Percentiles rank a stretch among this genome's conserved stretches.
Evolutionary conservation across 35 echinoderm and acorn worm species (phyloP).

Genomic region (Apostichopus californicus): DNA sequence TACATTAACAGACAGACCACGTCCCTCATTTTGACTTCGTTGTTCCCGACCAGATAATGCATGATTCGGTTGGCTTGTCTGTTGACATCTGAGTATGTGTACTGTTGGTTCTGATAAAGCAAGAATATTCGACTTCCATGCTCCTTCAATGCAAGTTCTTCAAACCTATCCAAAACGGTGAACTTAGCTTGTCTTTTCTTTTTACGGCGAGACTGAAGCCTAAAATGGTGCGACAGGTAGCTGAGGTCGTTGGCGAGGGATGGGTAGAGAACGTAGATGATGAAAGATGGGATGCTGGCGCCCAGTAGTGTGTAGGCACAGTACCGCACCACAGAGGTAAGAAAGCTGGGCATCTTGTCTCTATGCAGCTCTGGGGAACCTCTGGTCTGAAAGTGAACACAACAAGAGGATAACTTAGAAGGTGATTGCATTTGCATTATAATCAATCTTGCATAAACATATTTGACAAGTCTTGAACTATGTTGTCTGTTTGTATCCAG

Average conservation of each 20-base stretch:
- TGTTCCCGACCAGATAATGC: constrained; percentile 45
- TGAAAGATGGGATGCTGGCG: background rate
- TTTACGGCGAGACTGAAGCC: background rate
- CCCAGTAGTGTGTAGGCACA: background rate
- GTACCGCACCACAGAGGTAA: background rate
- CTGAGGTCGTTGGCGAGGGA: background rate
- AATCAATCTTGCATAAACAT: too few relatives aligned
- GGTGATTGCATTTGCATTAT: too few relatives aligned
- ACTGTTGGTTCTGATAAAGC: constrained; percentile 58
- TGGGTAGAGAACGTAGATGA: constrained; percentile 26
- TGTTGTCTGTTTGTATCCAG: too few relatives aligned
- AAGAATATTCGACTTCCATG: constrained; percentile 62
- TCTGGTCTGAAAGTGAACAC: background rate
- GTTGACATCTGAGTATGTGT: constrained; percentile 69
- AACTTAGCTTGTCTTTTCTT: background rate
- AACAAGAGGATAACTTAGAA: background rate
- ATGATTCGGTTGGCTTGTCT: constrained; percentile 58
- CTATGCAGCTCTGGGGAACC: background rate
- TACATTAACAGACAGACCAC: constrained; percentile 72
- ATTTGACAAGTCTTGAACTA: too few relatives aligned
- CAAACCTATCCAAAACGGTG: constrained; percentile 74
- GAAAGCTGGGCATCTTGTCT: background rate
- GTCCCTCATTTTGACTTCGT: constrained; percentile 24
- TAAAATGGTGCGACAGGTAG: background rate
- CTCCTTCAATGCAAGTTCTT: constrained; percentile 40